Conservation (phyloP, 2,113 vertebrate species). For the Zosterops hypoxanthus region DNA sequence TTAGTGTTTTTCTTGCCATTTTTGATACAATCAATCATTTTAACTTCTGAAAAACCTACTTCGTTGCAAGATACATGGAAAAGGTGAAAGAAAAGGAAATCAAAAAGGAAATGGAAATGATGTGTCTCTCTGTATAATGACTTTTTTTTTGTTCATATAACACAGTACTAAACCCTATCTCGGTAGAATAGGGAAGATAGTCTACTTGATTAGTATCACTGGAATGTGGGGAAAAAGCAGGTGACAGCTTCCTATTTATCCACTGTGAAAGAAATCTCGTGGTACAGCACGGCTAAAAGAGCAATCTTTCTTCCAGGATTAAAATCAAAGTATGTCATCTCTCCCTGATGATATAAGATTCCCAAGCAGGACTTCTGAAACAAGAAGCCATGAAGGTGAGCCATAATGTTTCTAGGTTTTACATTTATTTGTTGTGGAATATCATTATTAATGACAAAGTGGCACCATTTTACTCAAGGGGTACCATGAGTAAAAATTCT, state of each 20-base stretch:
- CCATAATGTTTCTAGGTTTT: neutral
- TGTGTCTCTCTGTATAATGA: neutral
- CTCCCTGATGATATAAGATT: neutral
- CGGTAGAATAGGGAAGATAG: neutral
- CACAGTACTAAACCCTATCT: neutral
- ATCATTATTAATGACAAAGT: neutral
- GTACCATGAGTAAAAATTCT: neutral
- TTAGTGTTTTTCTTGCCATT: neutral
- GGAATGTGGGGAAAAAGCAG: neutral
- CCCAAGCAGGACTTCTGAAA: neutral
- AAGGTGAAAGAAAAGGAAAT: neutral
- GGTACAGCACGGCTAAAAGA: neutral
- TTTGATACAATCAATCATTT: neutral
- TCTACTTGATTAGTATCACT: neutral
- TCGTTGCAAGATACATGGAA: neutral
- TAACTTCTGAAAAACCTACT: neutral
- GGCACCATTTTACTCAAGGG: neutral
- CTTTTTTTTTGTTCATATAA: neutral
- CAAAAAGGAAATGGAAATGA: neutral
- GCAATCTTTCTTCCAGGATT: neutral
- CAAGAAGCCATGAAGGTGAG: neutral
- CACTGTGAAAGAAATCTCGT: neutral
- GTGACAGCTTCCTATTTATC: neutral
- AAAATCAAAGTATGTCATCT: neutral
- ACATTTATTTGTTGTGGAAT: neutral